Percentiles rank a stretch among this genome's conserved stretches.
These are phyloP conservation scores for Coptotermes formosanus DNA, from an alignment of 1,140 invertebrate genomes.

Conservation along the genomic window DNA sequence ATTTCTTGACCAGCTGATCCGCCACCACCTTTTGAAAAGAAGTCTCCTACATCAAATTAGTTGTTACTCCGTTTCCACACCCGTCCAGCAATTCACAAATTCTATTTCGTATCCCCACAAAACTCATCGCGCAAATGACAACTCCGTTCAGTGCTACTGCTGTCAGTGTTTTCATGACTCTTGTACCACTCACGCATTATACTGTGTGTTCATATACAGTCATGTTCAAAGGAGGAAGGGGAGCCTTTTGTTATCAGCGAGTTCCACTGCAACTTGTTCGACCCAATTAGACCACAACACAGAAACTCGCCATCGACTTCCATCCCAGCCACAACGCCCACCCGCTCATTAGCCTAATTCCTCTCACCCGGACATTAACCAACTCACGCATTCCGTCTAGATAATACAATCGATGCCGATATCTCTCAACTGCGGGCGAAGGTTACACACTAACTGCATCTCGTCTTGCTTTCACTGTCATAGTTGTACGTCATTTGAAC, in stretches of 20 bases:
- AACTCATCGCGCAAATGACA: no score
- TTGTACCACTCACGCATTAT: background rate
- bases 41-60: no score
- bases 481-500: no score
- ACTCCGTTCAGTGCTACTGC: no score
- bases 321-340: background rate
- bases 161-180: background rate
- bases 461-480: no score
- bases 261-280: background rate
- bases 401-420: no score
- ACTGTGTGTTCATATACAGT: background rate
- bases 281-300: background rate
- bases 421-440: background rate
- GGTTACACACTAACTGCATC: background rate
- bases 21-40: no score
- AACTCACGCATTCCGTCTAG: background rate
- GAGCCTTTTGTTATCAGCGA: background rate
- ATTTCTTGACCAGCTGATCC: no score
- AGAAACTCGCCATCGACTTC: background rate
- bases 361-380: background rate
- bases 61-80: no score
- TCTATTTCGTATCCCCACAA: no score
- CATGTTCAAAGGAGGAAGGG: background rate
- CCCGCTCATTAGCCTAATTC: background rate
- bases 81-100: no score